Evolutionary conservation across 2,888 invertebrate genomes (phyloP), one percentile per base, ranked within the genome.

Genomic region (Pardosa pseudoannulata): DNA sequence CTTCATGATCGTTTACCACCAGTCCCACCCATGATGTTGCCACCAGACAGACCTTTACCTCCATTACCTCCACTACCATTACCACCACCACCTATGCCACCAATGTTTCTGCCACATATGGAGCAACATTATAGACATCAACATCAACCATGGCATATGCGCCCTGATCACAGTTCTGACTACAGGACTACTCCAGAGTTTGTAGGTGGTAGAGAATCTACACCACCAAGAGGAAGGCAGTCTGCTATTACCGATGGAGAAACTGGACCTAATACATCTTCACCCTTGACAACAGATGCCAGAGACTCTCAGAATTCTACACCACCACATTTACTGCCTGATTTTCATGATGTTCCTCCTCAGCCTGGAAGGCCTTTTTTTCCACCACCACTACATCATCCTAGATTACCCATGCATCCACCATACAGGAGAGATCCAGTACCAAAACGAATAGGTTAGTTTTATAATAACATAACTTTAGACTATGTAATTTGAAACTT

Each of bases 271-370:
- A 16, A 68, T 32, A 62, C 72, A 28, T 87, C 75, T 50, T 76
- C 79, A 28, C 19, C 74, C 1, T 46, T 64, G 23, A 56, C 28
- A 28, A 56, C 41, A 13, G 78, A 79, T 32, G 27, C 79, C 41
- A 74, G 80, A 71, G 80, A 87, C 29, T 87, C 86, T 50, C 73
- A 74, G 7, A 86, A 74, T 74, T 86, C 86, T 6, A 78, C 86
- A 19, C 86, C 86, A 0, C 80, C 86, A 29, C 86, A 80, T 29
- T 67, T 41, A 6, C 39, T 87, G 64, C 86, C 86, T 6, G 71
- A 75, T 27, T 87, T 87, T 65, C 86, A 87, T 67, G 86, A 87
- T 70, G 79, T 80, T 80, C 86, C 86, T 19, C 86, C 86, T 32
- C 83, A 73, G 11, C 82, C 75, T 13, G 32, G 28, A 23, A 56